Conservation (phyloP, 2,888 invertebrate genomes). For the Rotaria socialis region DNA sequence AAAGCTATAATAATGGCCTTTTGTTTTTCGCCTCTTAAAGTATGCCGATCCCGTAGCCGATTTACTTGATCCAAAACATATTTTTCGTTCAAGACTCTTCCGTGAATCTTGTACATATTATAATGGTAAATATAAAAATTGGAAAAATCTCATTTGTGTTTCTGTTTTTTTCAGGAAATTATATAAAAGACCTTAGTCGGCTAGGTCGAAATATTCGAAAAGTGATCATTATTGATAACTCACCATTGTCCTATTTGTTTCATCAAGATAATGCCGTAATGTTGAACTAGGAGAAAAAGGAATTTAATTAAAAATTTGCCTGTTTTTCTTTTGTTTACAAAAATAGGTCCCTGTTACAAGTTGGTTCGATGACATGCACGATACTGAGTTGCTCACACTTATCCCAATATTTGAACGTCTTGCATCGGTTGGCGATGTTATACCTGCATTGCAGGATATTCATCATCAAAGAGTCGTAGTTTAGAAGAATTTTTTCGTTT, state of each 20-base stretch:
- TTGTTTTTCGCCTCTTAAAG: constrained; percentile 58
- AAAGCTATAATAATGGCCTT: neutral
- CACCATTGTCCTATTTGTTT: constrained; percentile 99
- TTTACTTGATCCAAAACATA: constrained; percentile 92
- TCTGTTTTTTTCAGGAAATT: constrained; percentile 36
- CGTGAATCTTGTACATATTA: constrained; percentile 99
- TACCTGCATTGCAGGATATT: constrained; percentile 34
- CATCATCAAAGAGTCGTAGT: constrained; percentile 32
- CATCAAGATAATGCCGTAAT: constrained; percentile 96
- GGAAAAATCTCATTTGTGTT: neutral
- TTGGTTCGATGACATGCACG: constrained; percentile 99
- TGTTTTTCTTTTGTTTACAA: constrained; percentile 22
- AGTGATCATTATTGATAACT: constrained; percentile 97
- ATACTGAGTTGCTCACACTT: constrained; percentile 89
- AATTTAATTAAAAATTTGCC: neutral
- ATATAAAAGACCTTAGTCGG: constrained; percentile 78
- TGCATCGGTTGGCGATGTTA: constrained; percentile 67
- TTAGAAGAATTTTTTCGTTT: neutral
- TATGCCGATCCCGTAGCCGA: constrained; percentile 99
- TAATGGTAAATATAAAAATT: constrained; percentile 66
- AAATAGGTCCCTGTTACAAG: constrained; percentile 85
- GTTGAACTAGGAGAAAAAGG: neutral
- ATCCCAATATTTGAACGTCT: constrained; percentile 96
- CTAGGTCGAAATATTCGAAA: constrained; percentile 89
- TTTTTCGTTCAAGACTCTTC: constrained; percentile 83